Base-by-base conservation (phyloP, 2,888 invertebrate genomes). In the Spialia ferax region DNA sequence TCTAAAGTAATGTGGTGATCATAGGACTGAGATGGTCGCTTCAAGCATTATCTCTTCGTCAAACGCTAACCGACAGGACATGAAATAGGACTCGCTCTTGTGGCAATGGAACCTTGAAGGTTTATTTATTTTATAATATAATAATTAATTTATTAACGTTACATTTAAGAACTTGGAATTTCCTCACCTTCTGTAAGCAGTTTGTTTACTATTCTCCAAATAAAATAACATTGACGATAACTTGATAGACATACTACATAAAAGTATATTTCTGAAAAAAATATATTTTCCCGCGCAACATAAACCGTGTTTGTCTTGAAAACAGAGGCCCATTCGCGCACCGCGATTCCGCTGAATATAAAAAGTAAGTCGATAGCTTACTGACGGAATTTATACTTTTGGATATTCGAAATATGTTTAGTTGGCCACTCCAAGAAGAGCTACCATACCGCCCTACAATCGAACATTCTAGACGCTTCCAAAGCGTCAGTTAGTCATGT, bases 361-460 rank as follows among this genome's bases (percentile, higher is more conserved):
- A 93, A 93, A 93, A 92, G 89, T 92, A 93, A 93, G 93, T 91
- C 93, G 90, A 93, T 93, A 93, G 93, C 93, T 93, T 93, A 93
- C 91, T 83, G 85, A 76, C 77, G 79, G 85, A 93, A 93, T 93
- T 93, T 93, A 93, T 93, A 92, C 93, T 91, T 92, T 90, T 89
- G 89, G 91, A 90, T 93, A 91, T 91, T 88, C 92, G 87, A 91
- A 93, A 93, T 92, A 92, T 92, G 91, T 85, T 87, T 81, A 71
- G 66, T 68, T 70, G 35, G 75, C 91, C 87, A 83, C 15, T 62
- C 0, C 74, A 75, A 45, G n/a, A n/a, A 69, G 87, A 79, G 4
- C 86, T 75, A 0, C 72, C 68, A 20, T 52, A 50, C 77, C 73
- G 59, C 75, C 65, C 69, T 61, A 63, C 2, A 8, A 0, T 5